Conservation (phyloP, 2,797 vertebrate genomes). For the Hypotaenidia okinawae region DNA sequence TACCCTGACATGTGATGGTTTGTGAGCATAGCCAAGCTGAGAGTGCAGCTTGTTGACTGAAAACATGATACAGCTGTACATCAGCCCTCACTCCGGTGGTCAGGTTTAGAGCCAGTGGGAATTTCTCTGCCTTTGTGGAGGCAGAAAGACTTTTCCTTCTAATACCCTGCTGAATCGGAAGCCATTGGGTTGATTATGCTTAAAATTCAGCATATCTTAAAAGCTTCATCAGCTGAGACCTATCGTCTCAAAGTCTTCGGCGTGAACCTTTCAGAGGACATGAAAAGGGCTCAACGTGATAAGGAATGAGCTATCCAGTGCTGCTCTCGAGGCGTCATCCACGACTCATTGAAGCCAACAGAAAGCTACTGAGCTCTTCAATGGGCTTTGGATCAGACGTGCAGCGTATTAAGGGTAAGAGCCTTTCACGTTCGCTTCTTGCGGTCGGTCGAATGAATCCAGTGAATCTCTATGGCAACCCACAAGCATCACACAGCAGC, state of each 20-base stretch:
- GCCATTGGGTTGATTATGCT: background rate
- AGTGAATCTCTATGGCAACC: slow-evolving; percentile 48
- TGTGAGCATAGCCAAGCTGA: background rate
- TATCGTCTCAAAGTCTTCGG: background rate
- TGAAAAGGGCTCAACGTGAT: background rate
- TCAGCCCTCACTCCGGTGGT: background rate
- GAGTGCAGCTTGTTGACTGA: background rate
- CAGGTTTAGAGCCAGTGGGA: background rate
- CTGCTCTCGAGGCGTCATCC: background rate
- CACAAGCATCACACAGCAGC: background rate
- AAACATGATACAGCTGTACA: background rate
- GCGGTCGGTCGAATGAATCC: background rate
- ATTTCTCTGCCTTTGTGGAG: background rate
- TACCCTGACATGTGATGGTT: fast-evolving
- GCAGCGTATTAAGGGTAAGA: fast-evolving
- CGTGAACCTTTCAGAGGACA: background rate
- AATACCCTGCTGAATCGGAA: background rate
- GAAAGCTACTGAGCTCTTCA: background rate
- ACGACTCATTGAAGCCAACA: background rate
- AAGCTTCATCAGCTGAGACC: background rate
- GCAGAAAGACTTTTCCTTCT: background rate
- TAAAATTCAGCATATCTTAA: background rate
- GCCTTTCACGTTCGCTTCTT: background rate
- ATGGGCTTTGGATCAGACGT: background rate
- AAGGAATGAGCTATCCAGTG: background rate